Conservation (phyloP, 2,797 vertebrate species). For the Tangara arthus region DNA sequence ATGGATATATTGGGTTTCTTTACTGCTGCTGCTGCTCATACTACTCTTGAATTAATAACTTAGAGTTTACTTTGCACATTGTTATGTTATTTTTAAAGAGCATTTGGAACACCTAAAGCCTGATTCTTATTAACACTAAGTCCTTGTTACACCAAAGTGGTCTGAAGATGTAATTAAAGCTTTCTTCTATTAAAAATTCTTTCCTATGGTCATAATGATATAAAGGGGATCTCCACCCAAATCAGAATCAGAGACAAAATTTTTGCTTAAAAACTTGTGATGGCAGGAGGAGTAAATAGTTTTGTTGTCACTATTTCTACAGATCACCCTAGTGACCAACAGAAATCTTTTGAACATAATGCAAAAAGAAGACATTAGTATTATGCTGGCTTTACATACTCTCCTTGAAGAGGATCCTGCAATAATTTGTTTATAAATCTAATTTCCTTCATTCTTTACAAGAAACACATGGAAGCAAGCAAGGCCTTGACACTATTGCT, state of each 20-base stretch:
- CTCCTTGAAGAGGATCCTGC: background rate
- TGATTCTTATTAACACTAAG: conserved; percentile 35
- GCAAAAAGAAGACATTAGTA: background rate
- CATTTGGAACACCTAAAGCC: conserved; percentile 29
- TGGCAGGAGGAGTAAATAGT: background rate
- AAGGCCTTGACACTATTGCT: background rate
- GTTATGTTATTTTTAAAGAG: conserved; percentile 33
- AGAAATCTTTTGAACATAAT: background rate
- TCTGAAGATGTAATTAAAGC: background rate
- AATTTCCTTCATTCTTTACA: background rate
- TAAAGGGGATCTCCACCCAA: background rate
- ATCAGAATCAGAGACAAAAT: background rate
- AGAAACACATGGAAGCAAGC: background rate
- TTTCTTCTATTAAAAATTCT: background rate
- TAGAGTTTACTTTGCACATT: conserved; percentile 36
- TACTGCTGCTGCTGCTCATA: conserved; percentile 39
- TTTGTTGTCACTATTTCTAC: background rate
- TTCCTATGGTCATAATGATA: background rate
- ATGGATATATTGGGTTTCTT: conserved; percentile 62
- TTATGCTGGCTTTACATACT: background rate
- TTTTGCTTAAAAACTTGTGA: background rate
- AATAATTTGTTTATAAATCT: background rate
- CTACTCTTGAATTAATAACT: conserved; percentile 57
- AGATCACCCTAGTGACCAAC: background rate
- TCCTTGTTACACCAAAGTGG: background rate